These are phyloP conservation scores for Armadillidium nasatum DNA, from an alignment of 1,140 invertebrate species.

Conservation along the genomic window DNA sequence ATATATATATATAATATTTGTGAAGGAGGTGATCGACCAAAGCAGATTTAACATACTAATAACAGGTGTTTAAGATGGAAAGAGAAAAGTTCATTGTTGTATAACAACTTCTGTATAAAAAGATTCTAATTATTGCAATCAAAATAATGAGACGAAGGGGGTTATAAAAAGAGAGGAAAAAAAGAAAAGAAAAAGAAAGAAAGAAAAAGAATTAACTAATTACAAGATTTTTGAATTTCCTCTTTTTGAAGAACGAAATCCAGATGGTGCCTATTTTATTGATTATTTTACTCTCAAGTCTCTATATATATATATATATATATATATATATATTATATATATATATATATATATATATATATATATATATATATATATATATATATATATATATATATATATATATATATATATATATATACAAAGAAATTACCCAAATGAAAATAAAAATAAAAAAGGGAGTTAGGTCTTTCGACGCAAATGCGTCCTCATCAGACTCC, in stretches of 20 bases:
- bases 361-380: conserved; percentile 6
- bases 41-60: too few relatives aligned
- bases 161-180: too few relatives aligned
- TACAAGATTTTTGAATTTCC: background rate
- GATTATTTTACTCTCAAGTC: background rate
- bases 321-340: too few relatives aligned
- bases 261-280: background rate
- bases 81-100: background rate
- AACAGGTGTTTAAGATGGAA: background rate
- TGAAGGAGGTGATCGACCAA: too few relatives aligned
- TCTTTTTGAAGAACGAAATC: background rate
- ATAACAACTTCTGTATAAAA: background rate
- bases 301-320: background rate
- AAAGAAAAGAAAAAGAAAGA: background rate
- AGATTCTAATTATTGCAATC: conserved; percentile 4
- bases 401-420: background rate
- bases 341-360: conserved; percentile 6
- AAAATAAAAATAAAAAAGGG: too few relatives aligned
- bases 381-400: background rate
- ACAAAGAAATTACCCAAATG: too few relatives aligned
- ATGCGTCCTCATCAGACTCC: too few relatives aligned
- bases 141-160: background rate
- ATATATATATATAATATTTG: background rate
- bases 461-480: too few relatives aligned
- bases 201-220: background rate